phyloP scores from a whole-genome alignment of 2,797 vertebrate genomes.

The Morelia viridis region DNA sequence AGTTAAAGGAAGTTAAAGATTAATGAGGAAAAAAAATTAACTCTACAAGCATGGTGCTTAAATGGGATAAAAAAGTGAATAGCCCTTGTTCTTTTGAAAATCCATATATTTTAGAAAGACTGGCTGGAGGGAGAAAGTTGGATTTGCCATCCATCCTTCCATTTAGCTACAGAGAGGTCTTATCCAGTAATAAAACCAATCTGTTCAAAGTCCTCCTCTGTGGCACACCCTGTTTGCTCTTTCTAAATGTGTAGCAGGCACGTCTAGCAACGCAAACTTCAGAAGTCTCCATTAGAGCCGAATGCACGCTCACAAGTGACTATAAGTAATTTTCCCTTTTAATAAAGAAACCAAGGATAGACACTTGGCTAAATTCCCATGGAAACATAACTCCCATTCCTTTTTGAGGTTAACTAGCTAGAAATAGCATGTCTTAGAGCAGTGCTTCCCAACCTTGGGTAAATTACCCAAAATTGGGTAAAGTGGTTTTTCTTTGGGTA shows the following conservation, averaged over 20 bases:
- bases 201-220: neutral
- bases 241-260: neutral
- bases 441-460: too few species aligned
- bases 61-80: neutral
- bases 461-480: too few species aligned
- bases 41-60: neutral
- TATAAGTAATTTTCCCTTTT: neutral
- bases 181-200: neutral
- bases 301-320: neutral
- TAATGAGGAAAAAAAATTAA: neutral
- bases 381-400: neutral
- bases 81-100: neutral
- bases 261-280: neutral
- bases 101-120: neutral
- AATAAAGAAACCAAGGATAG: neutral
- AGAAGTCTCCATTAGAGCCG: neutral
- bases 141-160: neutral
- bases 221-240: neutral
- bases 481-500: too few species aligned
- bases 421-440: neutral
- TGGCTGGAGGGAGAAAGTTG: neutral
- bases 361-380: neutral
- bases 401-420: neutral
- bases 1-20: neutral
- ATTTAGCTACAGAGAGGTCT: neutral